Evolutionary conservation across 2,797 vertebrate genomes (phyloP).

Genomic region (Propithecus deckenii): DNA sequence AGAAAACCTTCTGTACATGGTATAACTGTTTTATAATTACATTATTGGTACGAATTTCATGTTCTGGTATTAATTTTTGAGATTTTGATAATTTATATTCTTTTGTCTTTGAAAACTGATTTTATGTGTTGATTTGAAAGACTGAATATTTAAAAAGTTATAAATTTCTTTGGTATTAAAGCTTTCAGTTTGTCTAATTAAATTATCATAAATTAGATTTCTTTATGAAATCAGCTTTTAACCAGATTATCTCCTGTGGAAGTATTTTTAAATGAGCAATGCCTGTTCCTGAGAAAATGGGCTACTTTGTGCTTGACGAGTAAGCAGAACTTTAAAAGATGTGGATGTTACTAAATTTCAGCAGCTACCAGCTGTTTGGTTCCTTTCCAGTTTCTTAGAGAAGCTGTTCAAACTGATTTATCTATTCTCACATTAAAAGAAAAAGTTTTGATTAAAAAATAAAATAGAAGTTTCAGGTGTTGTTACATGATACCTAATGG

Average conservation of each 20-base stretch:
- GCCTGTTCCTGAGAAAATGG: slow-evolving; percentile 37
- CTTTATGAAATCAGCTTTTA: slow-evolving; percentile 7
- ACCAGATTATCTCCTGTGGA: background rate
- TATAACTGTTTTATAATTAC: background rate
- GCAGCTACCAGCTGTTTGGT: background rate
- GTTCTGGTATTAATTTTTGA: background rate
- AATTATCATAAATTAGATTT: background rate
- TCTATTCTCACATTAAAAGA: background rate
- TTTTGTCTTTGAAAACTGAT: slow-evolving; percentile 7
- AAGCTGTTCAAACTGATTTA: background rate
- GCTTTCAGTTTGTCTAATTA: background rate
- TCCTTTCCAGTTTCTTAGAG: background rate
- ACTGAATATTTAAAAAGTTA: background rate
- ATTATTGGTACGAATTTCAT: background rate
- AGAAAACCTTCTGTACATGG: background rate
- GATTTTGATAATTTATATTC: background rate
- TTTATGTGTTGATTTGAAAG: slow-evolving; percentile 23
- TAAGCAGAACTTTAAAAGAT: background rate
- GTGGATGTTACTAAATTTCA: background rate
- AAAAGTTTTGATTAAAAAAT: background rate
- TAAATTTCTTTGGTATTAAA: background rate
- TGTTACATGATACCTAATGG: background rate
- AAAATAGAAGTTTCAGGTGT: background rate
- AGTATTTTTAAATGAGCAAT: slow-evolving; percentile 3
- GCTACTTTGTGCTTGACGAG: background rate